A percentile compares a stretch with the other conserved stretches of the same genome.
phyloP scores from a whole-genome alignment of 1,140 invertebrate genomes.

The Reticulitermes speratus region DNA sequence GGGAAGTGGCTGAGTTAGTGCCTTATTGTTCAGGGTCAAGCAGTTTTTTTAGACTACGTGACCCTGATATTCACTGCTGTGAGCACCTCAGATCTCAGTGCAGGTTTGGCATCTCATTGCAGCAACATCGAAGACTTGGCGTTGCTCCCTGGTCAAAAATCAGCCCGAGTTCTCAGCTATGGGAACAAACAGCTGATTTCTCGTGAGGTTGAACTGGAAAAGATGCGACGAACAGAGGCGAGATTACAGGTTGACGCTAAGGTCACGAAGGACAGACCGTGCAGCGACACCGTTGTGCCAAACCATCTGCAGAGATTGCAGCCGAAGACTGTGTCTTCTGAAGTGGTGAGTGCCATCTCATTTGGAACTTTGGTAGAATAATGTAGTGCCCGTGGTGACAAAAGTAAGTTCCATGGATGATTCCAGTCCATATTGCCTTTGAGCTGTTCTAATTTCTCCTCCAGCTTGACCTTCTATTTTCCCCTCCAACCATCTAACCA shows the following conservation, averaged over 20 bases:
- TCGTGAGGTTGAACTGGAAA: constrained; percentile 72
- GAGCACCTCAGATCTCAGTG: too few relatives aligned
- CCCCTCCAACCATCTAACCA: too few relatives aligned
- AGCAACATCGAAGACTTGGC: constrained; percentile 57
- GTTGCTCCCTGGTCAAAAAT: constrained; percentile 49
- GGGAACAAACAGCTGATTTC: constrained; percentile 74
- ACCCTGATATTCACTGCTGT: too few relatives aligned
- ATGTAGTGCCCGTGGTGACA: too few relatives aligned
- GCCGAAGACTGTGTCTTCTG: neutral
- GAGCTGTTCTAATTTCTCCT: too few relatives aligned
- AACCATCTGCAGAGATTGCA: neutral
- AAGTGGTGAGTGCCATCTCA: neutral
- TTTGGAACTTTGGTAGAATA: too few relatives aligned
- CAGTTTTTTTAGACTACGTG: too few relatives aligned
- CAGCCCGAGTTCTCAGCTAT: constrained; percentile 55
- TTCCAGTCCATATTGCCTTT: too few relatives aligned
- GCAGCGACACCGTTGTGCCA: neutral
- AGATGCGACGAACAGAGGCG: constrained; percentile 57
- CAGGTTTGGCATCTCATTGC: constrained; percentile 19
- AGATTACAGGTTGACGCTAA: neutral
- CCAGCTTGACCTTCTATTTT: too few relatives aligned
- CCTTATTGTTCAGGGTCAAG: too few relatives aligned
- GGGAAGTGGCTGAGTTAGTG: too few relatives aligned
- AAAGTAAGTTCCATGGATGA: too few relatives aligned
- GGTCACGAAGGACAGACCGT: neutral